Evolutionary conservation across 2,888 invertebrate species (phyloP).

Genomic region (Torymus texanus): DNA sequence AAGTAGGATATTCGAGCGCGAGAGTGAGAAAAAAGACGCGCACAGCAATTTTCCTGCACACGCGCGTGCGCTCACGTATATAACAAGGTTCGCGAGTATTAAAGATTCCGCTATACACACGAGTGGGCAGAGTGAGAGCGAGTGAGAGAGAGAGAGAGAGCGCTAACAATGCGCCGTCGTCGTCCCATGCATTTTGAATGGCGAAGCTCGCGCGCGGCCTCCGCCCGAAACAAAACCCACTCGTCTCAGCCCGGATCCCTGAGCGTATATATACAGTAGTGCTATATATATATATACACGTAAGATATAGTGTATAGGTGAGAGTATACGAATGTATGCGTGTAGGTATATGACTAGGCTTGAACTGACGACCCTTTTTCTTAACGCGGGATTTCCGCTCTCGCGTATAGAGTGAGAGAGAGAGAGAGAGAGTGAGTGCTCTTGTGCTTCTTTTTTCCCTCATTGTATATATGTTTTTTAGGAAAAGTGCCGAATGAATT

Average conservation of each 20-base stretch:
- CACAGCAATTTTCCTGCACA: too few species aligned
- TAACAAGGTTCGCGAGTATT: neutral
- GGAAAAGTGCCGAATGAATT: too few species aligned
- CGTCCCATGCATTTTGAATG: constrained; percentile 59
- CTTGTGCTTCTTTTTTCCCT: too few species aligned
- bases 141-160: constrained; percentile 17
- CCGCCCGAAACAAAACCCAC: constrained; percentile 46
- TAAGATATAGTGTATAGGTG: too few species aligned
- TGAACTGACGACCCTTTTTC: constrained; percentile 5
- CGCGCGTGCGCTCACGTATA: neutral
- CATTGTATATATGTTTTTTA: too few species aligned
- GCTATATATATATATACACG: too few species aligned
- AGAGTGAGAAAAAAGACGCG: too few species aligned
- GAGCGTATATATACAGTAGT: neutral
- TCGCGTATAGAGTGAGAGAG: too few species aligned
- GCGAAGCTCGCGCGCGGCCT: constrained; percentile 16
- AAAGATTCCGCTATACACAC: constrained; percentile 18
- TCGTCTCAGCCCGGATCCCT: constrained; percentile 36
- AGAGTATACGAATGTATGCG: neutral
- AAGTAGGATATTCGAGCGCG: too few species aligned
- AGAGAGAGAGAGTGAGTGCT: too few species aligned
- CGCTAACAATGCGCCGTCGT: constrained; percentile 55
- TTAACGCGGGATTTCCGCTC: too few species aligned
- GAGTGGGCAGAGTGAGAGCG: neutral
- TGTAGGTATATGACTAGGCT: neutral